phyloP scores from a whole-genome alignment of 1,140 invertebrate genomes.

The Parapsyche elsis region DNA sequence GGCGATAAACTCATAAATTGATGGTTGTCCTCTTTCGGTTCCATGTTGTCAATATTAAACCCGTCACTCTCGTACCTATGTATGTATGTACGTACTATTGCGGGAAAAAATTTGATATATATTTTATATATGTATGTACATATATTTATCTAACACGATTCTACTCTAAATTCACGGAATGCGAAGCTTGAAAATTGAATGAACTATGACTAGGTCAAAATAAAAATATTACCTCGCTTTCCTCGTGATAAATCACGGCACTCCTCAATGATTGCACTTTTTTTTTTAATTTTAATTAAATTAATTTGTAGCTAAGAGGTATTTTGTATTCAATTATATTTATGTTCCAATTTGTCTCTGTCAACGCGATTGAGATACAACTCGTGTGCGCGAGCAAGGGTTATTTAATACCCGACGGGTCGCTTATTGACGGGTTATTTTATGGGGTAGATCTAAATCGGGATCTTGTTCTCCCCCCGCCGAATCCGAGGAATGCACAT shows the following conservation, averaged over 20 bases:
- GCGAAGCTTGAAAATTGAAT: background rate
- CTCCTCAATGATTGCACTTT: no score
- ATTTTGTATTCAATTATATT: background rate
- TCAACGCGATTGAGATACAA: slow-evolving; percentile 9
- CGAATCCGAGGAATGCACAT: slow-evolving; percentile 7
- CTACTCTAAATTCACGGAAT: slow-evolving; percentile 12
- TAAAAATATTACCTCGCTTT: background rate
- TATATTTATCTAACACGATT: no score
- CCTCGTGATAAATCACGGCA: background rate
- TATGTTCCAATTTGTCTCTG: background rate
- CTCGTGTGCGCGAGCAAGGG: background rate
- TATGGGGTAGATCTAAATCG: slow-evolving; percentile 33
- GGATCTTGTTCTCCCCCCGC: slow-evolving; percentile 22
- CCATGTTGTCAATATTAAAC: slow-evolving; percentile 5
- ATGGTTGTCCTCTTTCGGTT: background rate
- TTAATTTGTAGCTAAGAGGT: no score
- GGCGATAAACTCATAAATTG: slow-evolving; percentile 27
- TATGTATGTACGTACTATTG: no score
- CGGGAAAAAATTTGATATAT: no score
- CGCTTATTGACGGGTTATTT: slow-evolving; percentile 5
- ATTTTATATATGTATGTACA: background rate
- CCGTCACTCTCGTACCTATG: no score
- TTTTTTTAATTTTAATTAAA: no score
- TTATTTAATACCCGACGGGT: slow-evolving; percentile 9
- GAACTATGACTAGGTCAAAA: slow-evolving; percentile 21